Evolutionary conservation across 2,113 vertebrate species (phyloP), one percentile per base, ranked within the genome.

Genomic region (Podilymbus podiceps): DNA sequence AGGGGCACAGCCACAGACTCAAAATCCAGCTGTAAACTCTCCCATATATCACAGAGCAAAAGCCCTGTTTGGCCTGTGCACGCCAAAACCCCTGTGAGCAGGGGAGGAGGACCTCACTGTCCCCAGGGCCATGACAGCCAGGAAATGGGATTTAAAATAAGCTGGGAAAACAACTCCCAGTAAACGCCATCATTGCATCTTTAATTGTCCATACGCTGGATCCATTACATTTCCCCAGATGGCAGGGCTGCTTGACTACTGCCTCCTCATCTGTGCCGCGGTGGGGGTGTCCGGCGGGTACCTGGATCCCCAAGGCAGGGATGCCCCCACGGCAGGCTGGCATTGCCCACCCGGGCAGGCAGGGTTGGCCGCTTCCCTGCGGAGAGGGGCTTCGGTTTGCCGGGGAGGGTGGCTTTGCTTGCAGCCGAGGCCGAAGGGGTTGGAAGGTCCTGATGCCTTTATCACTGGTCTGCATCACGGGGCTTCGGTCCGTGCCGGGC

Each of bases 121-220:
- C 88, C 68, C 82, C 0, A 0, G 81, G 63, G 68, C 72, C 8
- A 12, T 0, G 4, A 40, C 3, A 5, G 7, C 66, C 0, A 6
- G 87, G 66, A 91, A 96, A n/a, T 2, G 5, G 84, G 24, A 46
- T 88, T 94, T 85, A 85, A 89, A 91, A 90, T 38, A 76, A 83
- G 47, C 82, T 77, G 75, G 78, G 85, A 74, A 85, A 92, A 73
- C 53, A 63, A 12, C 92, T 90, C 95, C 68, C 19, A 2, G 28
- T 86, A 92, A 91, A 94, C 5, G 5, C 68, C 1, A 0, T 74
- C 79, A 62, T n/a, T 89, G 60, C 86, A 56, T 95, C 95, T 90
- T 90, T 93, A 96, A 93, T 88, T 77, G 85, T 74, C 95, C 90
- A 50, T 86, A 83, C 94, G 85, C 55, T 67, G 40, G 50, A 80